phyloP scores from a whole-genome alignment of 2,888 invertebrate species.

The Lasius platythorax region DNA sequence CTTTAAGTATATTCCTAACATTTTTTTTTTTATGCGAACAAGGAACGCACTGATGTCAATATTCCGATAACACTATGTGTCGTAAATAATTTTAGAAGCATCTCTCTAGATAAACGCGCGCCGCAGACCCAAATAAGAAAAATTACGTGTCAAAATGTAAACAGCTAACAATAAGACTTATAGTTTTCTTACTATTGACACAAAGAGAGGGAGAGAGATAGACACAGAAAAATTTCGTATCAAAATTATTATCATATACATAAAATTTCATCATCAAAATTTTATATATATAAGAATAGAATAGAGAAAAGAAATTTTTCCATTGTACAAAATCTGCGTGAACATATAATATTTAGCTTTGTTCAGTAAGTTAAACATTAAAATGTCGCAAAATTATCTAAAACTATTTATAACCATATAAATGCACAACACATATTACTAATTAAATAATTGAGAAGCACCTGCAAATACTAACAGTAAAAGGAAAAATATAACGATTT shows the following conservation, averaged over 20 bases:
- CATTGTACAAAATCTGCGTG: neutral
- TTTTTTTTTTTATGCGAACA: neutral
- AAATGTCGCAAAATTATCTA: neutral
- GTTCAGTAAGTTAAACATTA: neutral
- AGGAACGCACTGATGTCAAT: neutral
- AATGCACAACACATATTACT: neutral
- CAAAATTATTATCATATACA: neutral
- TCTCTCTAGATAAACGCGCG: neutral
- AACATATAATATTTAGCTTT: neutral
- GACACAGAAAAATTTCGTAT: neutral
- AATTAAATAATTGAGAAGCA: neutral
- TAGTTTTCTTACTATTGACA: neutral
- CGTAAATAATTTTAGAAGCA: neutral
- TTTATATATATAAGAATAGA: neutral
- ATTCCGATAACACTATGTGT: neutral
- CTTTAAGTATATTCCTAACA: neutral
- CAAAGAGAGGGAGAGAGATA: neutral
- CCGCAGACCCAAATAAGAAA: slow-evolving; percentile 8
- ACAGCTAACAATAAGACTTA: neutral
- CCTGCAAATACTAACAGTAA: neutral
- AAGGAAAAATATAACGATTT: neutral
- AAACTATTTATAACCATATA: neutral
- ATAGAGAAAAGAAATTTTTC: neutral
- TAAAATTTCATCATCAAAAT: neutral
- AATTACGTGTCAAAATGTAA: neutral